phyloP scores from a whole-genome alignment of 2,797 vertebrate genomes.

The Odontamblyopus rebecca region DNA sequence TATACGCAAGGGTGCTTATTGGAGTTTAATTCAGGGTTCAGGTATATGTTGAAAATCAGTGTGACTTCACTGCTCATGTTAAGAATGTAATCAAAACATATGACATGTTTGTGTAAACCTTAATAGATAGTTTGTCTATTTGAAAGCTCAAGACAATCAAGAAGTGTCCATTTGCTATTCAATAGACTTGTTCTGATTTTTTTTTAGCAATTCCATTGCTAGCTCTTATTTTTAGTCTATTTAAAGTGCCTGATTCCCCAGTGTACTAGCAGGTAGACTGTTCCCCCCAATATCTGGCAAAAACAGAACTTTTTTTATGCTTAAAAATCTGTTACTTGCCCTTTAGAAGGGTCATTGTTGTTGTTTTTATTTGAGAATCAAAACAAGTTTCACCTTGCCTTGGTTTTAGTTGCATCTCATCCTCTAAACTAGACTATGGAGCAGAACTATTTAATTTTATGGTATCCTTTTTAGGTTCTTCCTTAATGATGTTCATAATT shows the following conservation, averaged over 20 bases:
- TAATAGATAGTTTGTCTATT: neutral
- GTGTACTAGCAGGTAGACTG: neutral
- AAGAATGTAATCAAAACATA: neutral
- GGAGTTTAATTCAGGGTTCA: neutral
- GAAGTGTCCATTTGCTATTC: neutral
- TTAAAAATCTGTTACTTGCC: neutral
- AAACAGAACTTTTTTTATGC: neutral
- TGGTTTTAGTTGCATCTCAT: neutral
- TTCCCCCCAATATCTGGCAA: neutral
- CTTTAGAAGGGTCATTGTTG: no score
- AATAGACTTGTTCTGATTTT: neutral
- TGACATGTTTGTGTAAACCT: neutral
- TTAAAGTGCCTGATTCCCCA: neutral
- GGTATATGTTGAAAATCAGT: neutral
- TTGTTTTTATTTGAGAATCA: no score
- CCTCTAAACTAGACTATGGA: neutral
- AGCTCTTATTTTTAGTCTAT: neutral
- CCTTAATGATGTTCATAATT: neutral
- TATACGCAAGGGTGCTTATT: neutral
- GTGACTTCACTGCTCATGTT: neutral
- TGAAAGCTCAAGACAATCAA: neutral
- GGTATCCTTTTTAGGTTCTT: neutral
- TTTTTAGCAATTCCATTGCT: neutral
- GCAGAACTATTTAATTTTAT: neutral
- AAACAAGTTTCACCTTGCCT: no score